Evolutionary conservation across 2,888 invertebrate genomes (phyloP).

Genomic region (Lasioglossum pauxillum): DNA sequence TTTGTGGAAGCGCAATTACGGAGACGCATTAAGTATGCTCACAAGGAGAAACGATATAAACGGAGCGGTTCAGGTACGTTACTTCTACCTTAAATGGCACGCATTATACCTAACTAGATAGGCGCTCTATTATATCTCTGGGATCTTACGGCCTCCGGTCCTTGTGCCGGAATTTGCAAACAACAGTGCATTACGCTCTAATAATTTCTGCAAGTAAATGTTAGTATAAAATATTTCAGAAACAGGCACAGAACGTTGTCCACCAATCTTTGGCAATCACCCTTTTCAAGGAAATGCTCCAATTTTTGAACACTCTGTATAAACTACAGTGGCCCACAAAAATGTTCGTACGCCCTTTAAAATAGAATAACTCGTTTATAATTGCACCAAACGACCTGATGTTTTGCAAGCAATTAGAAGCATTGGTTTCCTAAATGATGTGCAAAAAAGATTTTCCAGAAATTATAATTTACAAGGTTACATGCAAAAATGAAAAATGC

Average conservation of each 20-base stretch:
- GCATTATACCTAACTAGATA: constrained; percentile 39
- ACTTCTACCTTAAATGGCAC: constrained; percentile 40
- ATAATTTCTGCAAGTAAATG: constrained; percentile 25
- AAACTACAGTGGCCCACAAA: too few relatives aligned
- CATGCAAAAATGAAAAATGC: too few relatives aligned
- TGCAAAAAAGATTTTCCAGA: too few relatives aligned
- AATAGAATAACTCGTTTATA: too few relatives aligned
- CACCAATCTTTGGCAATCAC: not conserved
- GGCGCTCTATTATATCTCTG: constrained; percentile 33
- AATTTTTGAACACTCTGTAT: too few relatives aligned
- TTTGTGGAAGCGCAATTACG: constrained; percentile 51
- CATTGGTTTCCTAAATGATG: too few relatives aligned
- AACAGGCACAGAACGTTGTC: not conserved
- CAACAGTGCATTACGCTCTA: constrained; percentile 34
- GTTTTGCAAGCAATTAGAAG: too few relatives aligned
- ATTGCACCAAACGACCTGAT: too few relatives aligned
- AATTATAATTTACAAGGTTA: too few relatives aligned
- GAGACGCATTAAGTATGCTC: constrained; percentile 47
- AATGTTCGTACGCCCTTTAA: too few relatives aligned
- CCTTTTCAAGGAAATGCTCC: too few relatives aligned
- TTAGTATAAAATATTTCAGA: constrained; percentile 13
- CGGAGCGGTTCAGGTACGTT: constrained; percentile 45
- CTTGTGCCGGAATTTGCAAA: constrained; percentile 25
- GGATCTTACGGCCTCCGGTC: constrained; percentile 19
- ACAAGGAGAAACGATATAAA: constrained; percentile 45